Evolutionary conservation across 2,113 vertebrate species (phyloP).

Genomic region (Malurus cyaneus): DNA sequence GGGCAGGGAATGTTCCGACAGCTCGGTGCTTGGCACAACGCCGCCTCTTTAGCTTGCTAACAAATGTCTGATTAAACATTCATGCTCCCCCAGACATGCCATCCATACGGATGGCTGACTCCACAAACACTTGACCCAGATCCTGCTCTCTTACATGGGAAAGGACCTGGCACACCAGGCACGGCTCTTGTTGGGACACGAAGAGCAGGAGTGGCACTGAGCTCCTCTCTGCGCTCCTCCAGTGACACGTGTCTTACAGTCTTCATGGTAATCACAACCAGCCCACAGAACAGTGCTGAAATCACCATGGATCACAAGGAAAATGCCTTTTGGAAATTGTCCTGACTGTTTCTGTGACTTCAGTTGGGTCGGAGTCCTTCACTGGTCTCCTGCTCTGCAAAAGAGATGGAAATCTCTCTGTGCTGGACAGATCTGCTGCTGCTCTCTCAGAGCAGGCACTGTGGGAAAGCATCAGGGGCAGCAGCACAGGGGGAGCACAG

Average conservation of each 20-base stretch:
- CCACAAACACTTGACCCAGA: neutral
- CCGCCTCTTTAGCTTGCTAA: slow-evolving; percentile 27
- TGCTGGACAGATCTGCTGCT: neutral
- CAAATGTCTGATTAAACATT: slow-evolving; percentile 44
- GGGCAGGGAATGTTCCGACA: slow-evolving; percentile 22
- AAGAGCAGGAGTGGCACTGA: neutral
- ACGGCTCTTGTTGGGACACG: neutral
- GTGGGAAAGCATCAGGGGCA: neutral
- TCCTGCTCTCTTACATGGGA: neutral
- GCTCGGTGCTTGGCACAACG: neutral
- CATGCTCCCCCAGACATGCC: neutral
- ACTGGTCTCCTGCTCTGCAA: neutral
- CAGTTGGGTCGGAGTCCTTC: neutral
- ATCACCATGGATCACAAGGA: neutral
- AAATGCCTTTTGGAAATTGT: neutral
- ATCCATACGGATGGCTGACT: neutral
- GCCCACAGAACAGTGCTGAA: neutral
- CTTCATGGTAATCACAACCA: too few species aligned
- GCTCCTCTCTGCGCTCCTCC: neutral
- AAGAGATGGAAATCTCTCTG: fast-evolving
- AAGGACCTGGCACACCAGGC: neutral
- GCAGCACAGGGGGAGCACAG: neutral
- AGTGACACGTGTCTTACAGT: neutral
- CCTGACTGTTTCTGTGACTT: neutral
- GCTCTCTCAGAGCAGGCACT: too few species aligned